Conservation (phyloP, 2,113 vertebrate genomes). For the Manacus vitellinus region DNA sequence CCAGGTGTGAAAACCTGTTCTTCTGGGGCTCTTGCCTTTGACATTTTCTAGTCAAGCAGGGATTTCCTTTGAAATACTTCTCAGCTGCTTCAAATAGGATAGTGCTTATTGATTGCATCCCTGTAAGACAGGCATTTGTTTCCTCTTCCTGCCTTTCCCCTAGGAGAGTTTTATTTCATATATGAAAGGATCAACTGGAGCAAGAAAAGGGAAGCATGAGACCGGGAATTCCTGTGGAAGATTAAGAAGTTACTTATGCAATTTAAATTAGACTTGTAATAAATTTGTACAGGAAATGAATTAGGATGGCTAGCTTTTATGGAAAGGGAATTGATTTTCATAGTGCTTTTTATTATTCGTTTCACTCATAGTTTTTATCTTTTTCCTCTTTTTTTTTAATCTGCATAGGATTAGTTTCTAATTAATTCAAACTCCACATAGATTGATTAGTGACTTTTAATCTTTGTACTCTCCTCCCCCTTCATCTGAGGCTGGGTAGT, state of each 20-base stretch:
- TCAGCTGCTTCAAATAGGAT: background rate
- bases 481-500: background rate
- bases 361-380: background rate
- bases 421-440: background rate
- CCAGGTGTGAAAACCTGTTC: background rate
- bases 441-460: constrained; percentile 18
- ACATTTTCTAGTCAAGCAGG: background rate
- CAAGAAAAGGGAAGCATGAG: background rate
- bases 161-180: background rate
- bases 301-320: background rate
- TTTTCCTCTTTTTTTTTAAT: background rate
- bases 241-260: background rate
- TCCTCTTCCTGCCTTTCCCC: background rate
- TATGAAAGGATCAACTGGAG: background rate
- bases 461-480: background rate
- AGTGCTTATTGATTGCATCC: background rate
- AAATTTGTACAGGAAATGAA: constrained; percentile 25
- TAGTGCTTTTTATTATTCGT: background rate
- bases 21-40: background rate
- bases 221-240: constrained; percentile 5
- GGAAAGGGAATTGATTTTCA: background rate
- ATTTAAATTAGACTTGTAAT: constrained; percentile 39
- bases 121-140: background rate
- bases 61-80: background rate
- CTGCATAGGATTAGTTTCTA: background rate